A percentile compares a stretch with the other conserved stretches of the same genome.
Conservation (phyloP, 92 coral and sea anemone genomes). For the Phymanthus crucifer region DNA sequence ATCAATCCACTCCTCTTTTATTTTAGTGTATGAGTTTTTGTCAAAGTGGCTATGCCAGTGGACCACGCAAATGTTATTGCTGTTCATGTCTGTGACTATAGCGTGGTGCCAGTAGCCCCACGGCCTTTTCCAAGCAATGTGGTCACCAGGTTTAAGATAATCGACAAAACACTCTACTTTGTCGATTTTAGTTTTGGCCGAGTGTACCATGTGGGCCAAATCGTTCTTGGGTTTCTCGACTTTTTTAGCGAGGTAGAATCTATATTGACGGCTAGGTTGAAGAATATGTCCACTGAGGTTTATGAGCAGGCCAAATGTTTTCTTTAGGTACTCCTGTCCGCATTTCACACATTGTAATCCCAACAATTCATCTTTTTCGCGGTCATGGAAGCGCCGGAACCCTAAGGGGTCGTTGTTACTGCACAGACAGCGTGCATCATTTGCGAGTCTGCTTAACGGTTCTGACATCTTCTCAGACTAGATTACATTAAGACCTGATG, state of each 20-base stretch:
- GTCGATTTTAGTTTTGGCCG: constrained; percentile 26
- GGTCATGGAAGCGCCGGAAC: constrained; percentile 33
- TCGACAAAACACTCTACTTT: constrained; percentile 19
- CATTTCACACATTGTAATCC: constrained; percentile 27
- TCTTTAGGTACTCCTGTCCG: constrained; percentile 17
- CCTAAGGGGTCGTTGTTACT: constrained; percentile 23
- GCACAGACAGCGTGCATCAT: constrained; percentile 26
- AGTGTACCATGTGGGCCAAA: constrained; percentile 36
- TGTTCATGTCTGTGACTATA: constrained; percentile 44
- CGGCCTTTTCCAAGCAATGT: constrained; percentile 47
- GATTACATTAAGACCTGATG: too few relatives aligned
- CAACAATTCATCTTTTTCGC: constrained; percentile 21
- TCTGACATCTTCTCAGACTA: background rate
- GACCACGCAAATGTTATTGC: constrained; percentile 33
- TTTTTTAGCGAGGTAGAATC: constrained; percentile 11
- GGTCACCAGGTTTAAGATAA: constrained; percentile 57
- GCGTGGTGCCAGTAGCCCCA: constrained; percentile 54
- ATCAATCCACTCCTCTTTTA: constrained; percentile 25
- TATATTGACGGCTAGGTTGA: constrained; percentile 15
- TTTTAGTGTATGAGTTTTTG: background rate
- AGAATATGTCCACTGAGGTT: constrained; percentile 5
- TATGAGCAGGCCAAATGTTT: constrained; percentile 7
- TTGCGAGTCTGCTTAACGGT: constrained; percentile 11
- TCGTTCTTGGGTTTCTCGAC: constrained; percentile 14
- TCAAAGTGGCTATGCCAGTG: constrained; percentile 23